Evolutionary conservation across 1,140 invertebrate species (phyloP), one percentile per base, ranked within the genome.

Genomic region (Drosophila simulans): DNA sequence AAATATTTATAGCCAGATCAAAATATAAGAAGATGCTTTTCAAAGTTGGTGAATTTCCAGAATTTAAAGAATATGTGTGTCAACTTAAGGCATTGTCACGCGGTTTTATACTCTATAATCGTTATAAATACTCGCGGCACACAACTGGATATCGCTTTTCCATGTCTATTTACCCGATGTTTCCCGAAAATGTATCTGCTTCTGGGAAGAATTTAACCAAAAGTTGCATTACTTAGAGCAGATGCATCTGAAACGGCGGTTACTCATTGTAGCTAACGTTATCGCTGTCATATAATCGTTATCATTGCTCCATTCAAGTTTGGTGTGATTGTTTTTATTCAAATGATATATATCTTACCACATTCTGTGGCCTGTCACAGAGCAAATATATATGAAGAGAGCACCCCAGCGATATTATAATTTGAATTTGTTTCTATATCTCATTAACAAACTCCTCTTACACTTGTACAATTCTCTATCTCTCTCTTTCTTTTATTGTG

Each of bases 391-490:
- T 25, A 12, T 31, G 7, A 35, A 54, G 42, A 39, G n/a, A 49
- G 49, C 42, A 37, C 31, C 17, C 12, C 15, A 10, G 8, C 34
- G 35, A 45, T 48, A 15, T 25, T 60, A 31, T 45, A 20, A 13
- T 63, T 70, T 77, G 1, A 11, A 35, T 60, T 40, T 12, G 31
- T 64, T 78, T 27, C 22, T 63, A 42, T 31, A 62, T 48, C 42
- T 20, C 35, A 46, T 12, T 10, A 35, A 59, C 40, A 43, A 57
- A 40, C 51, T 31, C 37, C 13, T 57, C 11, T 22, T 46, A 69
- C 66, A 56, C 66, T 69, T 70, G 65, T 69, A 69, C 63, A 69
- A 56, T 48, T 69, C 48, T 55, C 34, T 73, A 35, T 62, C 8
- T 58, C 31, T 42, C 46, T 71, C 37, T 53, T 27, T 80, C 64